Percentiles rank a stretch among this genome's conserved stretches.
phyloP scores from a whole-genome alignment of 2,888 invertebrate genomes.

The Parapristionchus giblindavisi region DNA sequence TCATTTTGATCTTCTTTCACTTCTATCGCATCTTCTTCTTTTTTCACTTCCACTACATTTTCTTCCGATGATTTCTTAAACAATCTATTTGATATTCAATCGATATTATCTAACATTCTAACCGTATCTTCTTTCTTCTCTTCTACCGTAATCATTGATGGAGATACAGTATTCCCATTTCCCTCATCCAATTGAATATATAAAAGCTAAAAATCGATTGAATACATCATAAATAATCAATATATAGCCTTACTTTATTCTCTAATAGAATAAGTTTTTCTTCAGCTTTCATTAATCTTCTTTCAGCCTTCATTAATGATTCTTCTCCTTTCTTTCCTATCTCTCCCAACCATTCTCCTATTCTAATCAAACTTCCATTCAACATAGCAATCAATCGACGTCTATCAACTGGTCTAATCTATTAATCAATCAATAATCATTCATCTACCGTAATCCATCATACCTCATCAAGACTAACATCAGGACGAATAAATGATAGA shows the following conservation, averaged over 20 bases:
- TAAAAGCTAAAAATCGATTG: conserved; percentile 4
- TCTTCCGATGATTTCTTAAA: not conserved
- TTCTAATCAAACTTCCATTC: conserved; percentile 48
- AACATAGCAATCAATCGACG: conserved; percentile 49
- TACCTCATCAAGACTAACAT: conserved; percentile 45
- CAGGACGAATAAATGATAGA: conserved; percentile 47
- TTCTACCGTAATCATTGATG: not conserved
- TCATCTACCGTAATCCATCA: not conserved
- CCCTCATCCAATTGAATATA: conserved; percentile 4
- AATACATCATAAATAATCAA: not conserved
- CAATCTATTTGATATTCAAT: too few species aligned
- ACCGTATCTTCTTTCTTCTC: not conserved
- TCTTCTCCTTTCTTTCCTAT: conserved; percentile 29
- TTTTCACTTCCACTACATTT: not conserved
- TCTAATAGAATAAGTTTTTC: conserved; percentile 42
- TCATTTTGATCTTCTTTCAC: not conserved
- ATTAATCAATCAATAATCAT: not conserved
- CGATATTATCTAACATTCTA: not conserved
- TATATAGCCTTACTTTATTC: conserved; percentile 37
- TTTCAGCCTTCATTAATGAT: conserved; percentile 42
- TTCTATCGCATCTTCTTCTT: conserved; percentile 8
- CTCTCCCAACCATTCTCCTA: conserved; percentile 40
- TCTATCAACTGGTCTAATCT: conserved; percentile 47
- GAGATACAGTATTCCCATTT: not conserved
- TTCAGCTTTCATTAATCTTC: conserved; percentile 43